These are phyloP conservation scores for Zaprionus kolodkinae DNA, from an alignment of 1,140 invertebrate genomes.

Conservation along the genomic window DNA sequence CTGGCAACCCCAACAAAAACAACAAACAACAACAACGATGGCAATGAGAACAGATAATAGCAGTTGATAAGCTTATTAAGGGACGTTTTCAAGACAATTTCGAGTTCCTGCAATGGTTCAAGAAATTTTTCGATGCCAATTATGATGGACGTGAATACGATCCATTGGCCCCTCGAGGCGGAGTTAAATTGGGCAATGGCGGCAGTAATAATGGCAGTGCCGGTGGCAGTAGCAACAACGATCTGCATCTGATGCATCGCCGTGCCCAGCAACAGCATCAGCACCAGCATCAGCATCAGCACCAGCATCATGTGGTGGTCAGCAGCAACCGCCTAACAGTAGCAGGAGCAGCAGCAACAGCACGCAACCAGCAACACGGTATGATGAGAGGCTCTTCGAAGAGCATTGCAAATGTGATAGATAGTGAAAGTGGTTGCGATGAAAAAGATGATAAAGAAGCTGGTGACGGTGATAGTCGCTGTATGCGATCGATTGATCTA, in stretches of 20 bases:
- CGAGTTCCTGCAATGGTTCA: conserved; percentile 99
- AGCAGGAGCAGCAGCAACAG: background rate
- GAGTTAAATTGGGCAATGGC: conserved; percentile 88
- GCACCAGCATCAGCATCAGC: conserved; percentile 47
- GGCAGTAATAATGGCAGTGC: conserved; percentile 67
- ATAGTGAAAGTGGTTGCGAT: conserved; percentile 12
- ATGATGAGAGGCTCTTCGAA: conserved; percentile 14
- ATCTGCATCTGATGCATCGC: conserved; percentile 84
- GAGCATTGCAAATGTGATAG: conserved; percentile 29
- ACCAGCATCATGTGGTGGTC: conserved; percentile 60
- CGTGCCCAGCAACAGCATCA: conserved; percentile 84
- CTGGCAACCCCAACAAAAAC: conserved; percentile 8
- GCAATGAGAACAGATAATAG: conserved; percentile 91
- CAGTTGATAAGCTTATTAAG: conserved; percentile 98
- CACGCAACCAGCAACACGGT: conserved; percentile 17
- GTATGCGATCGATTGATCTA: conserved; percentile 24
- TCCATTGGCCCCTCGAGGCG: conserved; percentile 92
- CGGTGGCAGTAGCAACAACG: conserved; percentile 69
- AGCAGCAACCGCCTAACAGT: conserved; percentile 16
- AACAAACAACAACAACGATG: conserved; percentile 29
- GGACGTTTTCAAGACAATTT: conserved; percentile 99
- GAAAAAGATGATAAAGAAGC: conserved; percentile 20
- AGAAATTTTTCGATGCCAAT: conserved; percentile 99
- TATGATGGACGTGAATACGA: conserved; percentile 98
- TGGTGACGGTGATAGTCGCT: conserved; percentile 45